Evolutionary conservation across 1,140 invertebrate species (phyloP).

Genomic region (Laupala kohalensis): DNA sequence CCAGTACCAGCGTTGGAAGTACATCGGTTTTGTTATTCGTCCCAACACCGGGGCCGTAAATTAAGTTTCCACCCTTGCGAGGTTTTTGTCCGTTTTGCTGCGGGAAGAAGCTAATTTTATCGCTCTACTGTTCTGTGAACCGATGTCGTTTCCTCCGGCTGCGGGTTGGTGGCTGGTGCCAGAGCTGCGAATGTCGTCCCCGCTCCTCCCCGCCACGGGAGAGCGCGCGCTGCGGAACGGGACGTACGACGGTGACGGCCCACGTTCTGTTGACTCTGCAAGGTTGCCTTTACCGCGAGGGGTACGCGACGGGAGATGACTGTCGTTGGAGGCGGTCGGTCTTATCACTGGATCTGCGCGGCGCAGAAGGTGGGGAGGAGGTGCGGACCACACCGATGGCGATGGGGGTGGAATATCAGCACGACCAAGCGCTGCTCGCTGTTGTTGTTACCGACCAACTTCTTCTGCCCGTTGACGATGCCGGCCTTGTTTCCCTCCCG

Average conservation of each 20-base stretch:
- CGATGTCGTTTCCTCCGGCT: background rate
- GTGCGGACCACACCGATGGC: no score
- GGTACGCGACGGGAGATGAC: background rate
- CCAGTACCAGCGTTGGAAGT: background rate
- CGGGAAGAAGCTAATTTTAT: background rate
- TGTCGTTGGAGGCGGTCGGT: background rate
- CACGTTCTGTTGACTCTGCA: background rate
- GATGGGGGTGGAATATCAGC: no score
- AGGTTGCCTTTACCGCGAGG: background rate
- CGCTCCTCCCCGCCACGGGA: no score
- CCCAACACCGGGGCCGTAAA: background rate
- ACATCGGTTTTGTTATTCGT: background rate
- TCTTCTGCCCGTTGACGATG: no score
- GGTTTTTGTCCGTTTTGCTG: background rate
- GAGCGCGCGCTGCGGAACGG: no score
- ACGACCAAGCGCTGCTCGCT: no score
- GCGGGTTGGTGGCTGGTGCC: background rate
- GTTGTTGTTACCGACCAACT: no score
- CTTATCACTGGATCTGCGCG: background rate
- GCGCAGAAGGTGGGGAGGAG: no score
- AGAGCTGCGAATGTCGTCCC: background rate
- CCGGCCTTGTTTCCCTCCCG: no score
- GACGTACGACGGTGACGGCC: no score
- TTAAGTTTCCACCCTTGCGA: background rate
- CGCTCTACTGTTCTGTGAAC: background rate